Base-by-base conservation (phyloP, 2,888 invertebrate genomes). In the Temnothorax rugatulus region DNA sequence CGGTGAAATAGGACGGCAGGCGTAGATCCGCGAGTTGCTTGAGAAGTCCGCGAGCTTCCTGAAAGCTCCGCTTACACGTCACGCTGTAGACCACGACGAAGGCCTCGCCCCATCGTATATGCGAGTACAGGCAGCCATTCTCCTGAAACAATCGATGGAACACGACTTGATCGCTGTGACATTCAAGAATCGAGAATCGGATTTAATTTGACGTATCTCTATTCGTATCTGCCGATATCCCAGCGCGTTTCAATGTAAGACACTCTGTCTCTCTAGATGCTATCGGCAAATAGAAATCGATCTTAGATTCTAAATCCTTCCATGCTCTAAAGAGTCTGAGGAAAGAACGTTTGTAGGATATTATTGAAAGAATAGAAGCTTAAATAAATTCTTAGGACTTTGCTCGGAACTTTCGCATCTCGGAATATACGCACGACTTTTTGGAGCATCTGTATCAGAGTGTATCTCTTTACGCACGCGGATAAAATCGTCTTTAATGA, bases 11-110 rank as follows among this genome's bases (percentile, higher is more conserved):
- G 73, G 97, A 97, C 25, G 97, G 97, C 86, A 97, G 95, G 92
- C 97, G 96, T 66, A 97, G 96, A 92, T 97, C 96, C 87, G 97
- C 96, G 90, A 97, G 95, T 88, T 97, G 96, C 77, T 97, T 97
- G 89, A 97, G 95, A 38, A 97, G 95, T 90, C 97, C 97, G 59
- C 97, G 96, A 1, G 97, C 97, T 90, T 97, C 97, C 91, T 96
- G 95, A 94, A 98, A 98, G 90, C 97, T 97, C 81, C 96, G 96
- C 87, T 97, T 96, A 93, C 97, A 97, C 93, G 97, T 97, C 64
- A 98, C 97, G 64, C 97, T 97, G 95, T 98, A 98, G 71, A 98
- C 97, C 88, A 98, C 96, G 47, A 97, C 97, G 94, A 97, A 97
- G 0, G 97, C 97, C 92, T 98, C 98, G 44, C 97, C 97, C 97